Evolutionary conservation across 2,797 vertebrate genomes (phyloP).

Genomic region (Ciconia nigra): DNA sequence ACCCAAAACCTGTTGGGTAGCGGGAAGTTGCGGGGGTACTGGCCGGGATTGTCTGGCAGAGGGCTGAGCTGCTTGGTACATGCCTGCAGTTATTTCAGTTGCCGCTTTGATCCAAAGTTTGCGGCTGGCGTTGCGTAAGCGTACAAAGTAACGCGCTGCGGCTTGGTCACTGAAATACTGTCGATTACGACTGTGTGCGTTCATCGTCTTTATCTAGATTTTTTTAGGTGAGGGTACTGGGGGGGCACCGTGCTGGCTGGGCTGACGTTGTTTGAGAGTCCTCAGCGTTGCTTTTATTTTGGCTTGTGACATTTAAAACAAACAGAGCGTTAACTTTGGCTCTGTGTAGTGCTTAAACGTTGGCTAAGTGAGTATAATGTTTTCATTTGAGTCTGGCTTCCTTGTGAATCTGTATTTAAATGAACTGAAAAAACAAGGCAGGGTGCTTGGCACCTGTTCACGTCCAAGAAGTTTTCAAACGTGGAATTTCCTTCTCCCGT

Average conservation of each 20-base stretch:
- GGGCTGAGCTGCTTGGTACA: not conserved
- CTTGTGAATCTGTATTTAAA: not conserved
- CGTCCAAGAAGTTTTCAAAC: not conserved
- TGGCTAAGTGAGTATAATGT: not conserved
- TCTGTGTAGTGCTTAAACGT: not conserved
- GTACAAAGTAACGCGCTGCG: not conserved
- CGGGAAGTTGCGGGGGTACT: not conserved
- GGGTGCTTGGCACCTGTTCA: fast-evolving
- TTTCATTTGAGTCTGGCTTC: not conserved
- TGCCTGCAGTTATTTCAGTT: not conserved
- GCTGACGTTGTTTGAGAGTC: not conserved
- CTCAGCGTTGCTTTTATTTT: not conserved
- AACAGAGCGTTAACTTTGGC: not conserved
- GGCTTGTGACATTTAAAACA: not conserved
- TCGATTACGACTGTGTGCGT: not conserved
- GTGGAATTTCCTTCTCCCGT: not conserved
- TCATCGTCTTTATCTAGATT: not conserved
- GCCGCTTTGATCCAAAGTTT: not conserved
- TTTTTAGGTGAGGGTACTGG: not conserved
- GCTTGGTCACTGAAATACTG: not conserved
- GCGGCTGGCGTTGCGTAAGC: not conserved
- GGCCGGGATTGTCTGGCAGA: not conserved
- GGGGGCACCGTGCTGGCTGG: not conserved
- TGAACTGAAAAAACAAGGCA: not conserved
- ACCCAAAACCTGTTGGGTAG: fast-evolving